Conservation (phyloP, 2,797 vertebrate species). For the Tragelaphus oryx region DNA sequence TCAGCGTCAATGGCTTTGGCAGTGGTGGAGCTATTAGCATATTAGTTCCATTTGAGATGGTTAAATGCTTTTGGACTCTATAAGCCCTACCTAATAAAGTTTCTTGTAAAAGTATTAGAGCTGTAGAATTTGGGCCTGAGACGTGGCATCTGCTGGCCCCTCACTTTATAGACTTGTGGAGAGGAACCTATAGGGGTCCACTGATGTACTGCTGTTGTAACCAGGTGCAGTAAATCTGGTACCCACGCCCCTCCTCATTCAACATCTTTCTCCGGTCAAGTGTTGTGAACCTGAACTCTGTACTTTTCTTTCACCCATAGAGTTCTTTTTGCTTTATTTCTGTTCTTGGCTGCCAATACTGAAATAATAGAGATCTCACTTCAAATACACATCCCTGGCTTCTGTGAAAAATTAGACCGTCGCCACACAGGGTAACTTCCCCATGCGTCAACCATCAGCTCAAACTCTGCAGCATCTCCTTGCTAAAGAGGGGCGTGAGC, state of each 20-base stretch:
- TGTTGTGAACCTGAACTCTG: not conserved
- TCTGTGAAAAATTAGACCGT: not conserved
- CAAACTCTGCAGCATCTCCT: not conserved
- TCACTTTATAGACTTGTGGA: not conserved
- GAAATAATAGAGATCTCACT: not conserved
- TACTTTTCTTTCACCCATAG: accelerated
- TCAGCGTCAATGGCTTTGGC: not conserved
- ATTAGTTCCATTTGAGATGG: not conserved
- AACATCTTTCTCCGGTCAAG: not conserved
- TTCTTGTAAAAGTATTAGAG: not conserved
- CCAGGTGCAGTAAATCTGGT: accelerated
- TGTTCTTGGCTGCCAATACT: not conserved
- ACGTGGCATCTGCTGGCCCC: not conserved
- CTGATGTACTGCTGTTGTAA: accelerated
- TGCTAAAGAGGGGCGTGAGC: not conserved
- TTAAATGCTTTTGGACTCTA: conserved; percentile 30
- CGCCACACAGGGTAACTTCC: not conserved
- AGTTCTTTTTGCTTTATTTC: not conserved
- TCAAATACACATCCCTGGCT: not conserved
- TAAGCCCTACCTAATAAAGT: conserved; percentile 17
- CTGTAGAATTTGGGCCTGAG: not conserved
- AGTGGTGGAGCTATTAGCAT: not conserved
- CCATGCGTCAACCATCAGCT: accelerated
- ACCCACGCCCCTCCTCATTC: accelerated
- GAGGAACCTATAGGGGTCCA: not conserved